Evolutionary conservation across 2,888 invertebrate genomes (phyloP).

Genomic region (Spodoptera littoralis): DNA sequence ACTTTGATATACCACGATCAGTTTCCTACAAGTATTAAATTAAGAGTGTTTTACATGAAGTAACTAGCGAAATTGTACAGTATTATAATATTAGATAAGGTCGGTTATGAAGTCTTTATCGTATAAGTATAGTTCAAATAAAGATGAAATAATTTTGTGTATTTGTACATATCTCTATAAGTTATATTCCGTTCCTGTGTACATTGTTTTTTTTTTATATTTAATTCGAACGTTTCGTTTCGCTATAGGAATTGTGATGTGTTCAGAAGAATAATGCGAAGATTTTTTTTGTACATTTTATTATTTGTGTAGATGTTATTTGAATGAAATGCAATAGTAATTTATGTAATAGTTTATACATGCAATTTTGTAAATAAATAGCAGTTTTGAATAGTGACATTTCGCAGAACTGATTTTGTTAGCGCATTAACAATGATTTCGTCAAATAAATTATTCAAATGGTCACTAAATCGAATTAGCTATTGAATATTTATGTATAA

Average conservation of each 20-base stretch:
- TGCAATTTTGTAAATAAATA: conserved; percentile 83
- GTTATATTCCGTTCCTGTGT: conserved; percentile 87
- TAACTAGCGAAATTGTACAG: conserved; percentile 89
- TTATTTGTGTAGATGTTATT: conserved; percentile 82
- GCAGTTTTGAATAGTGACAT: conserved; percentile 71
- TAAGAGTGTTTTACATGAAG: conserved; percentile 83
- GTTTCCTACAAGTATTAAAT: conserved; percentile 83
- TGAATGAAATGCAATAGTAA: conserved; percentile 88
- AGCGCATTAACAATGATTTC: conserved; percentile 62
- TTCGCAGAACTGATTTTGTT: conserved; percentile 58
- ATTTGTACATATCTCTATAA: conserved; percentile 86
- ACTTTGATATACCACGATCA: conserved; percentile 82
- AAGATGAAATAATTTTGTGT: conserved; percentile 76
- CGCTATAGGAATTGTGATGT: conserved; percentile 85
- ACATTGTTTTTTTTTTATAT: conserved; percentile 74
- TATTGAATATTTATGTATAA: conserved; percentile 61
- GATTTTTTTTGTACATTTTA: conserved; percentile 81
- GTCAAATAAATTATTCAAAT: conserved; percentile 58
- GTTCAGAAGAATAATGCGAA: conserved; percentile 78
- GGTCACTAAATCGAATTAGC: conserved; percentile 72
- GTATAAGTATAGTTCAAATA: conserved; percentile 82
- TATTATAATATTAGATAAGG: conserved; percentile 85
- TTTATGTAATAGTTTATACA: conserved; percentile 85
- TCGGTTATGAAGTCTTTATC: conserved; percentile 79
- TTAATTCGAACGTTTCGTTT: conserved; percentile 64